Conservation (phyloP, 2,888 invertebrate genomes). For the Sinodicranocentrus sp. region DNA sequence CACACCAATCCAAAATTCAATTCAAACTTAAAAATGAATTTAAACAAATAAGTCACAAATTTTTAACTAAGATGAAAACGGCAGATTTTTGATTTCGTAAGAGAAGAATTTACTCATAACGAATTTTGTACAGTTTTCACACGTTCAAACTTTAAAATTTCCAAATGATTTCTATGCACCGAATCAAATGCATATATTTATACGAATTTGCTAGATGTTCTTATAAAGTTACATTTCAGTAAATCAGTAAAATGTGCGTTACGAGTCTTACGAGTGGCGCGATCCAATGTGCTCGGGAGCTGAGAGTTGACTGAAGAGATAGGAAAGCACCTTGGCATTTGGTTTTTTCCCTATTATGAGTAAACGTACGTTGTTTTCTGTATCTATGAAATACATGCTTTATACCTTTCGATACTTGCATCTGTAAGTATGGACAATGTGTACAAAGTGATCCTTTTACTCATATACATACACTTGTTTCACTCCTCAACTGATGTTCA, state of each 20-base stretch:
- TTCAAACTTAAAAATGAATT: too few relatives aligned
- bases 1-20: too few relatives aligned
- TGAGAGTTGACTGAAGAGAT: slow-evolving; percentile 61
- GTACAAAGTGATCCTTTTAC: not conserved
- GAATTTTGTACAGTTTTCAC: not conserved
- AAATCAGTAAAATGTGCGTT: slow-evolving; percentile 38
- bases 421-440: not conserved
- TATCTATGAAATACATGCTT: not conserved
- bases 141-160: too few relatives aligned
- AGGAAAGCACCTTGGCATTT: slow-evolving; percentile 57
- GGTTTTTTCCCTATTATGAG: not conserved
- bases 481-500: not conserved
- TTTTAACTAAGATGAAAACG: too few relatives aligned
- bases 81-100: not conserved
- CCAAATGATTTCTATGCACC: slow-evolving; percentile 23
- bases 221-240: slow-evolving; percentile 4
- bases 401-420: not conserved
- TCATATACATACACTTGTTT: not conserved
- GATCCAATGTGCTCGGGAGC: slow-evolving; percentile 58
- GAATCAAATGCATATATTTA: slow-evolving; percentile 19
- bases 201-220: too few relatives aligned
- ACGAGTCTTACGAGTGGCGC: slow-evolving; percentile 49
- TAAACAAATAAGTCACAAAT: too few relatives aligned
- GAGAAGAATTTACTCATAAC: not conserved
- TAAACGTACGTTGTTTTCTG: not conserved